Conservation (phyloP, 2,888 invertebrate genomes). For the Lagria hirta region DNA sequence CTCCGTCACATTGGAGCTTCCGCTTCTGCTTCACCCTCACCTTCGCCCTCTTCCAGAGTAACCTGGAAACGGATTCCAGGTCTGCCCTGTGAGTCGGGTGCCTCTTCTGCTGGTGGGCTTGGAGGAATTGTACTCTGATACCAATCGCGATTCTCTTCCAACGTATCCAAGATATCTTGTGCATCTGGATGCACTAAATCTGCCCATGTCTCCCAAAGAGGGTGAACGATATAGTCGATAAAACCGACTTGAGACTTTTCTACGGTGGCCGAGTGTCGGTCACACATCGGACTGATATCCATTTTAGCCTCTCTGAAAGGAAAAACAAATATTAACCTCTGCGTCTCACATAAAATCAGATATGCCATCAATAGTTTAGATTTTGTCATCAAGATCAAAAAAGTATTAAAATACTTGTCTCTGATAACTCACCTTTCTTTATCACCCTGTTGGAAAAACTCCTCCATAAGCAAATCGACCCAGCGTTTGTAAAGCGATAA, state of each 20-base stretch:
- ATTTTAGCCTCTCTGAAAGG: conserved; percentile 91
- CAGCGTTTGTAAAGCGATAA: conserved; percentile 89
- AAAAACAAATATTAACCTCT: too few relatives aligned
- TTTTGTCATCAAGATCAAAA: too few relatives aligned
- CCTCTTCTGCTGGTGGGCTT: conserved; percentile 77
- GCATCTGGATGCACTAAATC: conserved; percentile 99
- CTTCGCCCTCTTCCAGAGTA: conserved; percentile 77
- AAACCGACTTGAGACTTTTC: conserved; percentile 99
- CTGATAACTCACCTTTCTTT: too few relatives aligned
- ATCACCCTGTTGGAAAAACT: conserved; percentile 98
- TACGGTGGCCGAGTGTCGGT: conserved; percentile 92
- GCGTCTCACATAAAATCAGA: too few relatives aligned
- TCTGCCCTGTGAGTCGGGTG: conserved; percentile 61
- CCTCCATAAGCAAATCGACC: conserved; percentile 96
- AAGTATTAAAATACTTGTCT: too few relatives aligned
- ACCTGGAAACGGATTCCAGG: conserved; percentile 67
- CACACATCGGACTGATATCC: conserved; percentile 99
- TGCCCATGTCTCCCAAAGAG: conserved; percentile 99
- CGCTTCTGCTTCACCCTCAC: conserved; percentile 57
- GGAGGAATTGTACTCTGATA: conserved; percentile 85
- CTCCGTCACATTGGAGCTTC: conserved; percentile 89
- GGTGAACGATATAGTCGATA: conserved; percentile 99
- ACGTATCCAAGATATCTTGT: conserved; percentile 94
- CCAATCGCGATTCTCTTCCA: conserved; percentile 98
- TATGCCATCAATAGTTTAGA: too few relatives aligned